A percentile compares a stretch with the other conserved stretches of the same genome.
Conservation (phyloP, 2,888 invertebrate genomes). For the Lampropteryx suffumata region DNA sequence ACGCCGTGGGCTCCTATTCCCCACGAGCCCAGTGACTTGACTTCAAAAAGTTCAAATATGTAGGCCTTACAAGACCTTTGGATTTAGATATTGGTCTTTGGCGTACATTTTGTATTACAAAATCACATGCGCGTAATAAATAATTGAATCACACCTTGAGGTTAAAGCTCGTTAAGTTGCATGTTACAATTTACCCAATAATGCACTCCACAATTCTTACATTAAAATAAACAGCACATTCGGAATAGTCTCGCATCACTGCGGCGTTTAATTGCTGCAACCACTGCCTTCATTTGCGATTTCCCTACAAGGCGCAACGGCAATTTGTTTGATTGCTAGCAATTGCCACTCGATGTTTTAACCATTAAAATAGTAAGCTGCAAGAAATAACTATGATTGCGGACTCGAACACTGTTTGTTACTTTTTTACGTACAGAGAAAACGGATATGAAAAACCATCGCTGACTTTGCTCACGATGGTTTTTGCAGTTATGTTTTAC, state of each 20-base stretch:
- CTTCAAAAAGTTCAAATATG: too few species aligned
- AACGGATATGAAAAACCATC: conserved; percentile 41
- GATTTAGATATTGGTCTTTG: neutral
- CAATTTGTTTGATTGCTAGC: conserved; percentile 76
- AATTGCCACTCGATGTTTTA: conserved; percentile 72
- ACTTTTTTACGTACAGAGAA: conserved; percentile 39
- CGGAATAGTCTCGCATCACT: conserved; percentile 58
- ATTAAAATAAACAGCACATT: conserved; percentile 33
- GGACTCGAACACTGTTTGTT: conserved; percentile 26
- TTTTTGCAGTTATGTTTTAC: neutral
- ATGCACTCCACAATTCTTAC: conserved; percentile 2
- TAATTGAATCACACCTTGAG: neutral
- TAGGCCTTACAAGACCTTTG: too few species aligned
- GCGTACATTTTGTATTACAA: too few species aligned
- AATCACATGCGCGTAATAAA: too few species aligned
- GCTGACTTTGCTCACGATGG: neutral
- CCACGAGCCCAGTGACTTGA: too few species aligned
- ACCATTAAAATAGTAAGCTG: conserved; percentile 65
- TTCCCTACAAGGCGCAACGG: conserved; percentile 69
- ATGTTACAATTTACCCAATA: conserved; percentile 9
- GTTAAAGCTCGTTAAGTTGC: conserved; percentile 5
- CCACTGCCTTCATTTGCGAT: conserved; percentile 61
- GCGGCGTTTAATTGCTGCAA: conserved; percentile 68
- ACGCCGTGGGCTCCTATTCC: too few species aligned
- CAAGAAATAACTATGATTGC: conserved; percentile 70